These are phyloP conservation scores for Himalopsyche phryganea DNA, from an alignment of 1,140 invertebrate genomes.

Conservation along the genomic window DNA sequence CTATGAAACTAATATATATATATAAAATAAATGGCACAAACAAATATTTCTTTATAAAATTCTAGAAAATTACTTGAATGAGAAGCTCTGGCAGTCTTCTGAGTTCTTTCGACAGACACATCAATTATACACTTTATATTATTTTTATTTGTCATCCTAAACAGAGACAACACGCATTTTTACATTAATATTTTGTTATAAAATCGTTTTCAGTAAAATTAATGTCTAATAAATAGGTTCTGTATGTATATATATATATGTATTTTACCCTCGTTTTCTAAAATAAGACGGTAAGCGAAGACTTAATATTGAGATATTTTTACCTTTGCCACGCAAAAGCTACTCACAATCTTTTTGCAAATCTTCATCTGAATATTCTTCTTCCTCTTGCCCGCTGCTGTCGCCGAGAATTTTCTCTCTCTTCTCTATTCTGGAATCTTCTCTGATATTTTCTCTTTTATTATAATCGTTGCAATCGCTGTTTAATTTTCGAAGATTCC, in stretches of 20 bases:
- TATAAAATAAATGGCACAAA: conserved; percentile 34
- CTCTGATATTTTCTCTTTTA: conserved; percentile 23
- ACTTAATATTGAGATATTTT: too few relatives aligned
- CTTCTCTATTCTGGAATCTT: conserved; percentile 26
- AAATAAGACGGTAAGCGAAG: too few relatives aligned
- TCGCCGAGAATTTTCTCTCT: conserved; percentile 39
- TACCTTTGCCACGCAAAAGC: too few relatives aligned
- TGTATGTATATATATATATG: conserved; percentile 4
- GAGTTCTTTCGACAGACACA: conserved; percentile 14
- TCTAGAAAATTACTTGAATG: conserved; percentile 28
- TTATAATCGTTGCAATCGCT: conserved; percentile 22
- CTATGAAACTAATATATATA: conserved; percentile 11
- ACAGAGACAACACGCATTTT: background rate
- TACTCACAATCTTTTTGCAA: conserved; percentile 38
- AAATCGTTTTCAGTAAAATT: background rate
- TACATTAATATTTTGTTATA: background rate
- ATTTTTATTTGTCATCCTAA: background rate
- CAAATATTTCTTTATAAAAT: conserved; percentile 20
- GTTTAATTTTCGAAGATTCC: conserved; percentile 30
- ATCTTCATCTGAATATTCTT: conserved; percentile 49
- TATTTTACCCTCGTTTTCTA: background rate
- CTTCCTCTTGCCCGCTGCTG: conserved; percentile 45
- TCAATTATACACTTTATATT: conserved; percentile 12
- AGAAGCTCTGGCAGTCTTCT: conserved; percentile 33
- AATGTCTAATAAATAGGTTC: background rate